A percentile compares a stretch with the other conserved stretches of the same genome.
Evolutionary conservation across 1,140 invertebrate species (phyloP).

Genomic region (Euura lappo): DNA sequence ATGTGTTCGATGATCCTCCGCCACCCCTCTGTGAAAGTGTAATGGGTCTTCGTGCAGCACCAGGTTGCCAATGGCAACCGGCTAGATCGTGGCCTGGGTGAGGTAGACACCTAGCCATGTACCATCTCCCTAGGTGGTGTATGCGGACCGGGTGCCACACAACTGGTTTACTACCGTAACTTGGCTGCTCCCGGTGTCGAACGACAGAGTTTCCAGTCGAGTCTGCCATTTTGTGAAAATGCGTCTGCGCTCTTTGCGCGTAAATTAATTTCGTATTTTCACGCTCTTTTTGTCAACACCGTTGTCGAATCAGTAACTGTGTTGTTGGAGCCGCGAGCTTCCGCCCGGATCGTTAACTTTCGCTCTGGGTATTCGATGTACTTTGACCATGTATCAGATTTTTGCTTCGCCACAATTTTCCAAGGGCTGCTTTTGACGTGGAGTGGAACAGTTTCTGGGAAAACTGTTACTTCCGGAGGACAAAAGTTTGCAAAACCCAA

Average conservation of each 20-base stretch:
- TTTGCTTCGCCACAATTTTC: neutral
- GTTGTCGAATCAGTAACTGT: neutral
- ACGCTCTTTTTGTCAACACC: neutral
- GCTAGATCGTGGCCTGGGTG: constrained; percentile 18
- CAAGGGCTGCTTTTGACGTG: neutral
- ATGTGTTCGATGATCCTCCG: constrained; percentile 46
- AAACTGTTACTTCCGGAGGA: neutral
- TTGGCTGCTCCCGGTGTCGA: neutral
- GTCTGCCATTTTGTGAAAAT: constrained; percentile 7
- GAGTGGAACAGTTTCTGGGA: neutral
- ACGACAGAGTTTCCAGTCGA: neutral
- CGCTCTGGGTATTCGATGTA: neutral
- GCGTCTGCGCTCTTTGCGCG: neutral
- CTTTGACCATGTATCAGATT: neutral
- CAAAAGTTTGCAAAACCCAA: no score
- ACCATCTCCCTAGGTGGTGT: neutral
- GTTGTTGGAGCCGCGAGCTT: no score
- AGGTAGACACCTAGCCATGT: neutral
- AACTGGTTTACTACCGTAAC: neutral
- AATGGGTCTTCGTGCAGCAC: constrained; percentile 36
- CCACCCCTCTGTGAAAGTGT: constrained; percentile 43
- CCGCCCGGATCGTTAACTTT: neutral
- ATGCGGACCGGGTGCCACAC: neutral
- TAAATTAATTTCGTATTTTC: neutral
- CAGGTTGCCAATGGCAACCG: constrained; percentile 44